phyloP scores from a whole-genome alignment of 1,140 invertebrate genomes.

The Coenobita brevimanus region DNA sequence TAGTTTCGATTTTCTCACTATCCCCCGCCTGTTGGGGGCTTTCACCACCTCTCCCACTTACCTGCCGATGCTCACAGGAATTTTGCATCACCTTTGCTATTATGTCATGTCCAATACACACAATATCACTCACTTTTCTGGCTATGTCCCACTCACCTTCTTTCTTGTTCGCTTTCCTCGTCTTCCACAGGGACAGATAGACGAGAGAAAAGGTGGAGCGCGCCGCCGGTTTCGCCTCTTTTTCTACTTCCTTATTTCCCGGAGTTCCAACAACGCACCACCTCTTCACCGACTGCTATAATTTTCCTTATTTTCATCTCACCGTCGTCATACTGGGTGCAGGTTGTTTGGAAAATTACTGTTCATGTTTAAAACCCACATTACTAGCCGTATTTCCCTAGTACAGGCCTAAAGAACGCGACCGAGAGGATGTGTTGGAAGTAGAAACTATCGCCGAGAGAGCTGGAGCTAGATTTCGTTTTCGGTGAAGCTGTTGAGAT shows the following conservation, averaged over 20 bases:
- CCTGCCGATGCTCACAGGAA: slow-evolving; percentile 41
- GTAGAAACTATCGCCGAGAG: neutral
- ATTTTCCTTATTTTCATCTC: neutral
- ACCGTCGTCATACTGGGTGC: neutral
- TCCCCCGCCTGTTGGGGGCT: slow-evolving; percentile 15
- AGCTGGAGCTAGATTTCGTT: slow-evolving; percentile 20
- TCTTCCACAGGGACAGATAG: slow-evolving; percentile 66
- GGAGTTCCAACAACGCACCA: slow-evolving; percentile 49
- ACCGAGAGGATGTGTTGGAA: neutral
- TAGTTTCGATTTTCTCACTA: slow-evolving; percentile 37
- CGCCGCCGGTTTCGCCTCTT: slow-evolving; percentile 43
- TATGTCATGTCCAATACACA: slow-evolving; percentile 42
- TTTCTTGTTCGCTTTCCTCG: slow-evolving; percentile 63
- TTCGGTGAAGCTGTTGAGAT: slow-evolving; percentile 19
- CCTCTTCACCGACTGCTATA: neutral
- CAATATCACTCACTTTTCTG: slow-evolving; percentile 58
- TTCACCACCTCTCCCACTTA: slow-evolving; percentile 36
- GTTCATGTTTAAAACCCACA: neutral
- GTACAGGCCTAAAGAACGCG: too few species aligned
- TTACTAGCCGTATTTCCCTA: neutral
- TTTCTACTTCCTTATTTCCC: slow-evolving; percentile 62
- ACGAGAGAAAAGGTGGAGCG: slow-evolving; percentile 65
- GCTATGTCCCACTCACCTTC: slow-evolving; percentile 58
- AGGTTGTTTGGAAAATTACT: too few species aligned
- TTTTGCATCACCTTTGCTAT: slow-evolving; percentile 30